phyloP scores from a whole-genome alignment of 2,113 vertebrate genomes.

The Odontophorus gujanensis region DNA sequence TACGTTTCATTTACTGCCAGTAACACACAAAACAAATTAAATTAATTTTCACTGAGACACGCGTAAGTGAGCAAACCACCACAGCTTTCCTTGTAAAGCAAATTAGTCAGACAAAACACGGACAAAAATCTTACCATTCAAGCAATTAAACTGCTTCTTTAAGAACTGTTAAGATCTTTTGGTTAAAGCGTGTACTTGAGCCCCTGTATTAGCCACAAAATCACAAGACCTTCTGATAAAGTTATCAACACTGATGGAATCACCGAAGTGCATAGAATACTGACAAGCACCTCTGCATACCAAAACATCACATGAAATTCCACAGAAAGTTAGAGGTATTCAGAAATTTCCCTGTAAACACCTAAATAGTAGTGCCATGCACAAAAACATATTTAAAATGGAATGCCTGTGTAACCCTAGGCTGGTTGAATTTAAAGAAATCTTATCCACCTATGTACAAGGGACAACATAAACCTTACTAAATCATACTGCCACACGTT shows the following conservation, averaged over 20 bases:
- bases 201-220: background rate
- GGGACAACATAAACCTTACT: background rate
- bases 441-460: background rate
- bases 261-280: background rate
- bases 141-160: slow-evolving; percentile 32
- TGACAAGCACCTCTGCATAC: background rate
- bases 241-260: slow-evolving; percentile 4
- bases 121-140: background rate
- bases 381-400: background rate
- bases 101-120: slow-evolving; percentile 19
- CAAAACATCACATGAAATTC: background rate
- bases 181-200: background rate
- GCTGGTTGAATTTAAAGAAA: background rate
- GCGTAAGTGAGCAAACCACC: background rate
- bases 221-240: background rate
- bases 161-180: slow-evolving; percentile 11
- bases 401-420: background rate
- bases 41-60: background rate
- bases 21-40: background rate
- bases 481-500: background rate
- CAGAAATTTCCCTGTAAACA: background rate
- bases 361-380: background rate
- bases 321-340: background rate
- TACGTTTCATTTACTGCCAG: background rate
- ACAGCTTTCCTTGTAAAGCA: background rate